Conservation (phyloP, 2,113 vertebrate species). For the Tenebrosternarchus preto region DNA sequence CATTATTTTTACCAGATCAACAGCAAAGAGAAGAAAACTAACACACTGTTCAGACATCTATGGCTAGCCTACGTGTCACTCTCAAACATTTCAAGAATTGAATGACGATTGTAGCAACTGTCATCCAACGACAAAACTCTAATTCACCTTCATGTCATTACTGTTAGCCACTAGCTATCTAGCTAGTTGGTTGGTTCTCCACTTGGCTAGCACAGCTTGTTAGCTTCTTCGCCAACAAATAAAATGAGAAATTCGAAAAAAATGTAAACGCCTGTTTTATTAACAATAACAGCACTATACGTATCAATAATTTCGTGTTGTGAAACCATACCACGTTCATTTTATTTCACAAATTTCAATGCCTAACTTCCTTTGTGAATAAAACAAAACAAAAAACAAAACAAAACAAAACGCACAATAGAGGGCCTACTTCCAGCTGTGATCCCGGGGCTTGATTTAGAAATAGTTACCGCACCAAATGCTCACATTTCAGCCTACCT, state of each 20-base stretch:
- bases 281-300: neutral
- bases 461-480: slow-evolving; percentile 22
- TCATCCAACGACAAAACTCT: slow-evolving; percentile 19
- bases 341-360: slow-evolving; percentile 11
- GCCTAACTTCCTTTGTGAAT: slow-evolving; percentile 66
- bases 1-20: no score
- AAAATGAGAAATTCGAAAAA: neutral
- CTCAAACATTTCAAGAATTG: neutral
- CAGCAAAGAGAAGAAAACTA: no score
- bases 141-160: slow-evolving; percentile 28
- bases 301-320: neutral
- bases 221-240: slow-evolving; percentile 12
- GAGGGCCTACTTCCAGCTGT: slow-evolving; percentile 65
- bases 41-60: neutral
- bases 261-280: neutral
- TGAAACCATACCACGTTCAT: neutral
- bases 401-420: slow-evolving; percentile 42
- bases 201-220: neutral
- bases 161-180: slow-evolving; percentile 26
- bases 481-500: slow-evolving; percentile 71
- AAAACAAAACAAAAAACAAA: slow-evolving; percentile 61
- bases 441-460: slow-evolving; percentile 67
- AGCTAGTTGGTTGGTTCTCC: neutral
- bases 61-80: neutral
- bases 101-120: neutral